Base-by-base conservation (phyloP, 2,888 invertebrate species). In the Papilio protenor region DNA sequence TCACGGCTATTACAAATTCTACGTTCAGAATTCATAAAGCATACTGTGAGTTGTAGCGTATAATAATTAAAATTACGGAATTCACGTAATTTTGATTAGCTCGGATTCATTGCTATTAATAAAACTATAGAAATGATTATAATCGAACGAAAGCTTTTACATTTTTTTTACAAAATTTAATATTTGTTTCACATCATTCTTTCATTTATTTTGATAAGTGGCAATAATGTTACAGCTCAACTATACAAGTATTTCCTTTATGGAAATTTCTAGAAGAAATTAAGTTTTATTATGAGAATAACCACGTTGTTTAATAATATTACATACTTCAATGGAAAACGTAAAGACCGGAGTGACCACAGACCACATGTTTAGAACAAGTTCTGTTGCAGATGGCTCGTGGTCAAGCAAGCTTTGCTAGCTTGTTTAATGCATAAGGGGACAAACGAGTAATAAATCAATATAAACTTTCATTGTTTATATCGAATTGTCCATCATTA, bases 311-410 rank as follows among this genome's bases (percentile, higher is more conserved):
- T 45, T 45, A 12, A 45, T 18, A 64, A n/a, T 66, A 66, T 40
- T 66, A 12, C 1, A 4, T 45, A 45, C 18, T 45, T n/a, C 12
- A 66, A 23, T 72, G 52, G 55, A 49, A 40, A 55, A 72, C 27
- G 27, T 55, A 27, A 55, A 72, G 33, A 72, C 52, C 52, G 33
- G 55, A 49, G 52, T 18, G 33, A 55, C 55, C 33, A 72, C 55
- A n/a, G 72, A 55, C 66, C 27, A 47, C 64, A 52, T 64, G 74
- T 45, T 59, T 27, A 61, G 27, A 77, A 66, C 77, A 45, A 73
- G 73, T 77, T 77, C 14, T 40, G 1, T 27, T 64, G 77, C 77
- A 77, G 73, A 73, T 73, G 77, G 77, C 55, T 21, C 27, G 33
- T 69, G 40, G 64, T 76, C 76, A 21, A 77, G 45, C 23, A 23